phyloP scores from a whole-genome alignment of 2,888 invertebrate species.

The Pomacea canaliculata region DNA sequence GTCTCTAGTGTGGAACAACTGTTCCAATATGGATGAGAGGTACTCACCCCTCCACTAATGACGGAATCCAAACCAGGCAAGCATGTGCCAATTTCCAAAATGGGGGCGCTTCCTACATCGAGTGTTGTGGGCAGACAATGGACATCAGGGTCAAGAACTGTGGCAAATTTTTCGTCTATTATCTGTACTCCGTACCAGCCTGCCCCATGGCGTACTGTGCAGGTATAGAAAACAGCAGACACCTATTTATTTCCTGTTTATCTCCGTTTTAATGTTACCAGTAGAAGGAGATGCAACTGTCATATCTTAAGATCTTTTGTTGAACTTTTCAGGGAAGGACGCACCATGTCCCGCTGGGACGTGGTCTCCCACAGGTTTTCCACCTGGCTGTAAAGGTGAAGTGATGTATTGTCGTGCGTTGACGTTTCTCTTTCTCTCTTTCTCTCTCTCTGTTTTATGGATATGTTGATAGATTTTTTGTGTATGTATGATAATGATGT shows the following conservation, averaged over 20 bases:
- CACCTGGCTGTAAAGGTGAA: constrained; percentile 4
- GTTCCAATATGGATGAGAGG: constrained; percentile 35
- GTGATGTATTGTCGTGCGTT: too few relatives aligned
- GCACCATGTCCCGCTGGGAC: constrained; percentile 26
- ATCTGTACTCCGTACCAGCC: constrained; percentile 11
- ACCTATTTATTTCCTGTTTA: background rate
- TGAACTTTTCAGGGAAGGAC: constrained; percentile 18
- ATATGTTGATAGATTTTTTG: too few relatives aligned
- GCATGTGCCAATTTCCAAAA: constrained; percentile 22
- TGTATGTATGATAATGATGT: too few relatives aligned
- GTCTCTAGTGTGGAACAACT: constrained; percentile 28
- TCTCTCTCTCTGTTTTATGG: too few relatives aligned
- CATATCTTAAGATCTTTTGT: too few relatives aligned
- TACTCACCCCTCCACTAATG: constrained; percentile 19
- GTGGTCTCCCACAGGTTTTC: constrained; percentile 26
- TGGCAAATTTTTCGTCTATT: constrained; percentile 19
- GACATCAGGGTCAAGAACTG: constrained; percentile 26
- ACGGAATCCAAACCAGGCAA: constrained; percentile 13
- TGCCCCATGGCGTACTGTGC: constrained; percentile 25
- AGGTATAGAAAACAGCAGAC: too few relatives aligned
- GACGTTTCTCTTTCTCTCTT: too few relatives aligned
- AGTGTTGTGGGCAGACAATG: constrained; percentile 21
- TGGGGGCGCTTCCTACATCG: background rate
- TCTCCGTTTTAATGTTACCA: background rate
- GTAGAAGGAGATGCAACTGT: too few relatives aligned